Base-by-base conservation (phyloP, 2,888 invertebrate genomes). In the Metalampra italica region DNA sequence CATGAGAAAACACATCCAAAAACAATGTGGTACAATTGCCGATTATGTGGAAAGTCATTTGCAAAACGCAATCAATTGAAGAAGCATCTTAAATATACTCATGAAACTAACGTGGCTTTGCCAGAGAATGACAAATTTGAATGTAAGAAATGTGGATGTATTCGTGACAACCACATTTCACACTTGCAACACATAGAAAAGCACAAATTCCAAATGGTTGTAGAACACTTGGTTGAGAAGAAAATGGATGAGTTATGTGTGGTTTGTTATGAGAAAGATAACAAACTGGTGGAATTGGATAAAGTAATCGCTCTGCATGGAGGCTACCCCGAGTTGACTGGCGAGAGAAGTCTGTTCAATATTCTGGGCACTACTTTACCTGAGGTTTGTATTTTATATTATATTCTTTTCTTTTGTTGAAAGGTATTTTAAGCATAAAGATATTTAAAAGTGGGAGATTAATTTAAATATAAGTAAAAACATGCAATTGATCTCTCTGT, bases 101-200 rank as follows among this genome's bases (percentile, higher is more conserved):
- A 30, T 0, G 9, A 56, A 4, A 57, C 60, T 22, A 44, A 30
- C 0, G 9, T 41, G 5, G 13, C 14, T 0, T n/a, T 46, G 7
- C 22, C 42, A 0, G 48, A 49, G 4, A 53, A 57, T 3, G 56
- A 56, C 0, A 52, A 49, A 3, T 86, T 79, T 52, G 63, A 64
- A 54, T 89, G 88, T 37, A 70, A 60, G 0, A 61, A 68, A 41
- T 89, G 88, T 55, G 73, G 71, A 0, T 46, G 58, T 3, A 40
- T 46, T 0, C 74, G 55, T 8, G 62, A 68, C 0, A 64, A 63
- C 41, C 71, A 75, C 9, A 60, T 64, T 1, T 45, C 64, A 14
- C 80, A 82, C 58, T 61, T 85, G 15, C 78, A 78, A 36, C 88
- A 89, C 58, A 57, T 82, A 13, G 88, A 88, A 41, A 89, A 85